Base-by-base conservation (phyloP, 2,797 vertebrate genomes). In the Eleutherodactylus coqui region DNA sequence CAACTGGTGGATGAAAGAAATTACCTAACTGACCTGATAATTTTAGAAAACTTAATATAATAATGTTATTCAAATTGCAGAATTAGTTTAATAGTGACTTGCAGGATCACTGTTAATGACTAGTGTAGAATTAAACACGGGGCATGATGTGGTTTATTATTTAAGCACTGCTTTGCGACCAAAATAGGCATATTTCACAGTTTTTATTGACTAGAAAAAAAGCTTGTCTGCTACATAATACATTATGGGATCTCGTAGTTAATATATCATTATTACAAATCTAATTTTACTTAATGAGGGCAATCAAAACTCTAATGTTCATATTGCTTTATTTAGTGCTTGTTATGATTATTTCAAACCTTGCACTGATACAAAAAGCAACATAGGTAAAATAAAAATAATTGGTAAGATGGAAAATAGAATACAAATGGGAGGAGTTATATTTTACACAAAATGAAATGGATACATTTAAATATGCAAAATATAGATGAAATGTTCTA, bases 221-320 rank as follows among this genome's bases (percentile, higher is more conserved):
- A 70, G 7, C 34, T 70, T 36, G 38, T 41, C 5, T 24, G 36
- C 36, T 70, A 41, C 34, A 70, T 41, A 70, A 70, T 70, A 24
- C 36, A 41, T 70, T 38, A 70, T 41, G 19, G 36, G 9, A 70
- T 70, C 34, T 70, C 67, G n/a, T 41, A 41, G 34, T 41, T 41
- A 70, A 70, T 70, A 70, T 13, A 41, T 70, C 67, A 70, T 38
- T 67, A 67, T 67, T 70, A 38, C 36, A 41, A 70, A 70, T 41
- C 36, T 70, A 70, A 70, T 70, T 24, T 70, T 41, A 70, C 34
- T 24, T 38, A 70, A 70, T 70, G 67, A 41, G 34, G 36, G 67
- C 36, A 70, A 70, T 70, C 67, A 70, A 41, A 70, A 70, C 19
- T 34, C 8, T 41, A 70, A 24, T 41, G 34, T 24, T 70, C 67